A percentile compares a stretch with the other conserved stretches of the same genome.
These are phyloP conservation scores for Trachythela sp. DNA, from an alignment of 64 coral and sea anemone species.

Conservation along the genomic window DNA sequence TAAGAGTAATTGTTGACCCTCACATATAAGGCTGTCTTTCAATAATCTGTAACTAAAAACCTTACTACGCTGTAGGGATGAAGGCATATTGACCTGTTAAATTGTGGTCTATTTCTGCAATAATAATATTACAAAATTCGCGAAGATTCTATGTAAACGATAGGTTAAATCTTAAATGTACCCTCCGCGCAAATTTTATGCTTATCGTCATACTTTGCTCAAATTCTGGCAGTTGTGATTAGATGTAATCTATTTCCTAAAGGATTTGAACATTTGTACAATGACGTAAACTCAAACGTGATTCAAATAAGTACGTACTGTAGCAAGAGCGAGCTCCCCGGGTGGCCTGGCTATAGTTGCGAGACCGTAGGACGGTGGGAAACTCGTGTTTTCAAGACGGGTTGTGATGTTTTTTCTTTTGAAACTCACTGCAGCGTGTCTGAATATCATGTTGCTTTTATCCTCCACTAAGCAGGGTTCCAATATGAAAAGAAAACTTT, in stretches of 20 bases:
- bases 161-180: background rate
- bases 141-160: background rate
- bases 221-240: background rate
- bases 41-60: background rate
- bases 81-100: background rate
- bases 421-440: background rate
- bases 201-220: background rate
- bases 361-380: background rate
- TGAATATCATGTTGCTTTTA: background rate
- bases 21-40: background rate
- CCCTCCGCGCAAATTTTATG: background rate
- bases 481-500: too few species aligned
- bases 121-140: background rate
- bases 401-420: background rate
- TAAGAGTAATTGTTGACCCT: background rate
- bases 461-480: too few species aligned
- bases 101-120: background rate
- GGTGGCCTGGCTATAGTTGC: background rate
- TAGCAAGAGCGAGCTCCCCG: background rate
- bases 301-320: background rate
- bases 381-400: background rate
- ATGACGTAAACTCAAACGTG: background rate
- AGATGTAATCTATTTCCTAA: conserved; percentile 2
- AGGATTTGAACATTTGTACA: background rate
- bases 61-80: background rate